Evolutionary conservation across 2,113 vertebrate genomes (phyloP).

Genomic region (Myrmecobius fasciatus): DNA sequence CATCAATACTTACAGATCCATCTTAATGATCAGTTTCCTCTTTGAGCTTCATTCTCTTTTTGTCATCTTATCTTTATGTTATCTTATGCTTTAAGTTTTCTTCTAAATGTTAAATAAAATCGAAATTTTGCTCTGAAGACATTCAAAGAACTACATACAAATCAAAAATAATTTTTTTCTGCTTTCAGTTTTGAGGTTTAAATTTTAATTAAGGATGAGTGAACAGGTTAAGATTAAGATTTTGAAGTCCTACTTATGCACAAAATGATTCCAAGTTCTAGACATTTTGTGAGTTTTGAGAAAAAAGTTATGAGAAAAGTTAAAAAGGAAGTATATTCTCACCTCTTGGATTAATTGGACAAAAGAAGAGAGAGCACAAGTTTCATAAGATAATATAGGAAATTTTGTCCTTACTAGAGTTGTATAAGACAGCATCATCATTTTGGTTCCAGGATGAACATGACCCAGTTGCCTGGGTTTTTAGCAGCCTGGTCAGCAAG

Average conservation of each 20-base stretch:
- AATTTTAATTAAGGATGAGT: conserved; percentile 11
- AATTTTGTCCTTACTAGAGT: background rate
- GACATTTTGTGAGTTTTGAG: background rate
- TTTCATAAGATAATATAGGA: background rate
- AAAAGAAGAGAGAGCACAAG: background rate
- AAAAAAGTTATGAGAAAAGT: background rate
- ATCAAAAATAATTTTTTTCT: conserved; percentile 13
- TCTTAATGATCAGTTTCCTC: conserved; percentile 30
- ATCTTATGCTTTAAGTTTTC: conserved; percentile 21
- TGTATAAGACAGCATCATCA: background rate
- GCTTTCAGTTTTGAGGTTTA: background rate
- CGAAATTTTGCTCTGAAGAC: background rate
- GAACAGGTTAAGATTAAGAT: background rate
- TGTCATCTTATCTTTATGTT: conserved; percentile 23
- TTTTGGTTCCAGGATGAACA: background rate
- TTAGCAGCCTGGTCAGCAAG: background rate
- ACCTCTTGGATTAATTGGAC: background rate
- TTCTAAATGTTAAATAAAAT: conserved; percentile 31
- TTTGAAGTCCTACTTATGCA: background rate
- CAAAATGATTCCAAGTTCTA: background rate
- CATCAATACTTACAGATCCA: conserved; percentile 2
- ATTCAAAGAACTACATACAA: background rate
- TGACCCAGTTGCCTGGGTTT: background rate
- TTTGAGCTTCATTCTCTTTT: background rate
- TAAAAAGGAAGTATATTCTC: background rate